Conservation (phyloP, 2,797 vertebrate genomes). For the Neopelma chrysocephalum region DNA sequence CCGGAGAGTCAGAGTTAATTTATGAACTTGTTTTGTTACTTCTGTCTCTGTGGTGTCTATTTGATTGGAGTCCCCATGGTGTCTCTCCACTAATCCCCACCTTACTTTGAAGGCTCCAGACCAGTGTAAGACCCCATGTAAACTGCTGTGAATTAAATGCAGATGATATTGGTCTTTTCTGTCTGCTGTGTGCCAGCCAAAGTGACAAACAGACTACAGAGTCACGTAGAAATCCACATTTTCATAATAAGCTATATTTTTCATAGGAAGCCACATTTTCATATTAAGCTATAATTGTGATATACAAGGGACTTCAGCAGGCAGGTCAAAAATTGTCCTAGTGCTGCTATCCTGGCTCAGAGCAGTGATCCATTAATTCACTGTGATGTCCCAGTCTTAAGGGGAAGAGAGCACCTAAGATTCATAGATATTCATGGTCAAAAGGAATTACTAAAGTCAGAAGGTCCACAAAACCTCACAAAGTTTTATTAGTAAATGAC, state of each 20-base stretch:
- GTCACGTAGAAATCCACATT: neutral
- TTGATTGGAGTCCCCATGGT: neutral
- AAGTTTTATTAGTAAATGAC: neutral
- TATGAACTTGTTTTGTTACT: neutral
- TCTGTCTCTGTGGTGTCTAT: neutral
- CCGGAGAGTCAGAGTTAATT: neutral
- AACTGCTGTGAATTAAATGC: neutral
- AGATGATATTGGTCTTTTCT: neutral
- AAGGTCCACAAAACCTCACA: neutral
- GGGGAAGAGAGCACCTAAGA: neutral
- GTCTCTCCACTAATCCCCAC: neutral
- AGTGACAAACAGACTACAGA: neutral
- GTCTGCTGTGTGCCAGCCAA: neutral
- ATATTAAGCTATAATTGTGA: neutral
- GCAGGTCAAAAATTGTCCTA: neutral
- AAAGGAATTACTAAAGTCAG: neutral
- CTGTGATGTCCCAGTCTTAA: neutral
- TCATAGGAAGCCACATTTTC: neutral
- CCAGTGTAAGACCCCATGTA: neutral
- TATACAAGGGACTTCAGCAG: neutral
- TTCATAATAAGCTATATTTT: neutral
- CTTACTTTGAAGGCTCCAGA: neutral
- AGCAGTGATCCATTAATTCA: neutral
- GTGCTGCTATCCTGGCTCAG: neutral
- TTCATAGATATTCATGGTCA: neutral